Evolutionary conservation across 2,797 vertebrate genomes (phyloP), one percentile per base, ranked within the genome.

Genomic region (Nyctibius grandis): DNA sequence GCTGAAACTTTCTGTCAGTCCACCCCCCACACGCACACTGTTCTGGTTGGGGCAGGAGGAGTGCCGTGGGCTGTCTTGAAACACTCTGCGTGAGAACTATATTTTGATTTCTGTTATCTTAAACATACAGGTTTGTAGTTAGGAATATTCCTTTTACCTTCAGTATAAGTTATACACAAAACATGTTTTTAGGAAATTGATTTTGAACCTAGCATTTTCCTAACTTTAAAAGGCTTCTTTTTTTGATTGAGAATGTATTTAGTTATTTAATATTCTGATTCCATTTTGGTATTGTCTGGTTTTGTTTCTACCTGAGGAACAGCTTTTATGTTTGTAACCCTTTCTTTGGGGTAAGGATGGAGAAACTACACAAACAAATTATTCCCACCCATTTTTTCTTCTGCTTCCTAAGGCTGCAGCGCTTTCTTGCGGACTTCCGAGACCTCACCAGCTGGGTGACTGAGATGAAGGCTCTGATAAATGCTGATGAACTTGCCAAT

Each of bases 371-470:
- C 36, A 42, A 67, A 26, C 11, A 22, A 34, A 45, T 81, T 29
- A 36, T 60, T 80, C 36, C 47, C 11, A 48, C 31, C 34, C 3
- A 4, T 82, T 69, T 73, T 59, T 68, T 12, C 20, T 80, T 50
- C 57, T 73, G 19, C 57, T 89, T 89, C 65, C 23, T 10, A 86
- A 99, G 99, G 93, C 98, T 99, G 78, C 99, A 99, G 97, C 99
- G 99, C 47, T 99, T 99, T 96, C 99, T 99, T 1, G 99, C 99
- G 0, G 99, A 99, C 97, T 99, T 99, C 97, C 98, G 99, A 45
- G 99, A 99, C 97, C 98, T 99, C 94, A 99, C 99, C 73, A 99
- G 99, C 98, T 99, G 99, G 99, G 99, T 99, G 92, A 99, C 99
- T 0, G 99, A 99, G 97, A 99, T 99, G 99, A 99, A 99, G 96